Evolutionary conservation across 2,888 invertebrate genomes (phyloP).

Genomic region (Mantis religiosa): DNA sequence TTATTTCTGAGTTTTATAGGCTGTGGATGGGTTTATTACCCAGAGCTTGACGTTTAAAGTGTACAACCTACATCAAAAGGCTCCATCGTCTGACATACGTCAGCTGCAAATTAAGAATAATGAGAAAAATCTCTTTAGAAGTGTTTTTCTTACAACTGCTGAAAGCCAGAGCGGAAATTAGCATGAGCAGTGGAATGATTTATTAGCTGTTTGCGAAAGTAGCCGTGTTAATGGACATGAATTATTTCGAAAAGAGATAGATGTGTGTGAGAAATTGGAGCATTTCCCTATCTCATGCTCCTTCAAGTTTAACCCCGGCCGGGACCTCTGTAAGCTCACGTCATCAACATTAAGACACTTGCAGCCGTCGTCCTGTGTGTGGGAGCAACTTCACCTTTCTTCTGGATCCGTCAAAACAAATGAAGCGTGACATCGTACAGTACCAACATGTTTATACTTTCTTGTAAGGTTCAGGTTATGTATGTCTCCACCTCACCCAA

Average conservation of each 20-base stretch:
- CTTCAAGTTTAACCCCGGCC: neutral
- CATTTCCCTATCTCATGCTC: neutral
- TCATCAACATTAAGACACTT: neutral
- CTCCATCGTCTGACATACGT: no score
- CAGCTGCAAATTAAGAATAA: no score
- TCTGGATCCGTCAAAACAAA: no score
- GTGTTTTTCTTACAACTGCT: no score
- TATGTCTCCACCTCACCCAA: no score
- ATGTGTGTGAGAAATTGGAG: neutral
- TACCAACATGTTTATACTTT: neutral
- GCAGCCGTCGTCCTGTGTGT: neutral
- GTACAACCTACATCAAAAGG: no score
- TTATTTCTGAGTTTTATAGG: no score
- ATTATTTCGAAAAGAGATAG: neutral
- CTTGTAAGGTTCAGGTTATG: no score
- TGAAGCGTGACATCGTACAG: neutral
- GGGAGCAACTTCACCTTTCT: neutral
- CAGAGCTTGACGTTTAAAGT: no score
- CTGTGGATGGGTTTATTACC: no score
- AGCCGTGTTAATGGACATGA: neutral
- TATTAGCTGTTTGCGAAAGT: neutral
- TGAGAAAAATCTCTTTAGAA: no score
- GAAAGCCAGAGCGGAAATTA: neutral
- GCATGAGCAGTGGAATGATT: neutral
- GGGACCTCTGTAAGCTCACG: neutral